Evolutionary conservation across 1,140 invertebrate species (phyloP).

Genomic region (Calliopsis andreniformis): DNA sequence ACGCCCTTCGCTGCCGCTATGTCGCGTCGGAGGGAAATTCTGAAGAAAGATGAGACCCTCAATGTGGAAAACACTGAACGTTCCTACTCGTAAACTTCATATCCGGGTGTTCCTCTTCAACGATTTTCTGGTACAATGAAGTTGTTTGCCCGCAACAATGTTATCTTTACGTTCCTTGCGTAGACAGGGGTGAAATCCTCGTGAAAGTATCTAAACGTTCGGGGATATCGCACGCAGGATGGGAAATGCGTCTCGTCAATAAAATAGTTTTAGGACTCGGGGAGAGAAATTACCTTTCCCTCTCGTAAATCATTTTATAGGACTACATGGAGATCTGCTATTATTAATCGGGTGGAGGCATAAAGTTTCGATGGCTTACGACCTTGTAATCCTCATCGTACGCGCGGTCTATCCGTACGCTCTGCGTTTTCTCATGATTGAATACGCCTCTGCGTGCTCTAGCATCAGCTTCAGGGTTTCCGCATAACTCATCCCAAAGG

Average conservation of each 20-base stretch:
- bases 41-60: neutral
- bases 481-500: neutral
- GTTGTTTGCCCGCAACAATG: conserved; percentile 8
- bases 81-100: neutral
- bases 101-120: neutral
- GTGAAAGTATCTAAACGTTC: neutral
- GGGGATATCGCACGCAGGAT: no score
- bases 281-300: neutral
- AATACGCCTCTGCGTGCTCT: neutral
- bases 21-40: neutral
- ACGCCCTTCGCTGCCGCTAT: neutral
- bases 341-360: conserved; percentile 9
- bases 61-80: neutral
- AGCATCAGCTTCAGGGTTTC: neutral
- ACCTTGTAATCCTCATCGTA: neutral
- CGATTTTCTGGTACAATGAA: neutral
- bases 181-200: neutral
- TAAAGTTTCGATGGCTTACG: neutral
- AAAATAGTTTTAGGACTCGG: neutral
- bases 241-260: neutral
- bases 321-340: neutral
- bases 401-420: neutral
- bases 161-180: neutral
- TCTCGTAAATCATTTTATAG: conserved; percentile 14
- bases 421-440: neutral